Evolutionary conservation across 1,140 invertebrate species (phyloP), one percentile per base, ranked within the genome.

Genomic region (Venturia canescens): DNA sequence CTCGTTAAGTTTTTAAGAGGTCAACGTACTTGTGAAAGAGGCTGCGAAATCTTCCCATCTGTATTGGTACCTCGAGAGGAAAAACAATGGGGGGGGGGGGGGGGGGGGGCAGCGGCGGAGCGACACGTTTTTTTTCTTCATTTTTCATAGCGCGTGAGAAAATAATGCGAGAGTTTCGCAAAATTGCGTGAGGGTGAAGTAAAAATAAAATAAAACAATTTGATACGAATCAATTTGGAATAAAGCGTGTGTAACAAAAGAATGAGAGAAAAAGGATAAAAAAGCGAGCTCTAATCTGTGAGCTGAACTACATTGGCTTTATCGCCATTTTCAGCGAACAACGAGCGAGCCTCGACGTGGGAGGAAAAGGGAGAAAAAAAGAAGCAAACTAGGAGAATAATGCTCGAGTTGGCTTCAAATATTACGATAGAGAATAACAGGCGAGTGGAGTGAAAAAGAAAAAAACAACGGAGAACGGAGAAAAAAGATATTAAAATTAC

Each of bases 201-300:
- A n/a, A n/a, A n/a, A n/a, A n/a, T n/a, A n/a, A n/a, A n/a, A 75
- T n/a, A n/a, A 31, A 23, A 27, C 27, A 23, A 57, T 31, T 29
- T 75, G 71, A 75, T 75, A 75, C 18, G 71, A 75, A 75, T 75
- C 71, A 75, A 75, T 75, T 75, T 75, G 53, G 29, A 57, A 66
- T 27, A 23, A 27, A 23, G 48, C 5, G 50, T 29, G 48, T 75
- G 48, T 5, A n/a, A 18, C 48, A 15, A 75, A 57, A 75, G 44
- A 75, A 75, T 2, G 34, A 29, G 23, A 57, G n/a, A 57, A n/a
- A 75, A 26, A 72, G 6, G 31, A 0, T 18, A 72, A 50, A 34
- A 50, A 75, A 27, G n/a, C 11, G 13, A 75, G n/a, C 71, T 63
- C 50, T 38, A 76, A 76, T 76, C 74, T 76, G n/a, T n/a, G 27